Evolutionary conservation across 1,140 invertebrate genomes (phyloP).

Genomic region (Dysdera silvatica): DNA sequence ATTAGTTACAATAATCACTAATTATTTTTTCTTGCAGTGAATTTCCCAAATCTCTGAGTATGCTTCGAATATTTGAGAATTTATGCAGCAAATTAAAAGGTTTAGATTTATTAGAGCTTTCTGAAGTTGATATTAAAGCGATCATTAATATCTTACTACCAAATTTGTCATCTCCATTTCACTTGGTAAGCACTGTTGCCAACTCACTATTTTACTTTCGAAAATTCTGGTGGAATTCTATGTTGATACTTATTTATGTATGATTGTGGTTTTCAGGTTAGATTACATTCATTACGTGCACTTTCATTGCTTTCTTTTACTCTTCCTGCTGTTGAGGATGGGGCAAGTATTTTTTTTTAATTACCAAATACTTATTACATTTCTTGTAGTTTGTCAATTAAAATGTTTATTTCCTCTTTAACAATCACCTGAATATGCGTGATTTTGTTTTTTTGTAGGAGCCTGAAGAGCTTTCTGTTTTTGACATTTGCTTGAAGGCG

Average conservation of each 20-base stretch:
- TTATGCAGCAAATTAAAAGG: neutral
- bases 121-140: constrained; percentile 49
- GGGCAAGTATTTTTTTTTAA: neutral
- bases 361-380: too few species aligned
- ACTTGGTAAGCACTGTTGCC: constrained; percentile 39
- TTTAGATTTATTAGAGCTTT: constrained; percentile 45
- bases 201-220: too few species aligned
- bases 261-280: too few species aligned
- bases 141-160: too few species aligned
- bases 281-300: too few species aligned
- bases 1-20: neutral
- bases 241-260: too few species aligned
- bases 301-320: neutral
- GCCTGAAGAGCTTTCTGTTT: constrained; percentile 47
- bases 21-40: constrained; percentile 8
- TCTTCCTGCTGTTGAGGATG: neutral
- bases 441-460: neutral
- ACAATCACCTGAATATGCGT: too few species aligned
- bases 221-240: too few species aligned
- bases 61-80: constrained; percentile 10
- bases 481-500: constrained; percentile 58
- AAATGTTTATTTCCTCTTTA: too few species aligned
- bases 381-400: too few species aligned
- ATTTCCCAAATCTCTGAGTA: neutral
- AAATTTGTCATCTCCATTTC: constrained; percentile 56